Evolutionary conservation across 2,113 vertebrate species (phyloP).

Genomic region (Cairina moschata): DNA sequence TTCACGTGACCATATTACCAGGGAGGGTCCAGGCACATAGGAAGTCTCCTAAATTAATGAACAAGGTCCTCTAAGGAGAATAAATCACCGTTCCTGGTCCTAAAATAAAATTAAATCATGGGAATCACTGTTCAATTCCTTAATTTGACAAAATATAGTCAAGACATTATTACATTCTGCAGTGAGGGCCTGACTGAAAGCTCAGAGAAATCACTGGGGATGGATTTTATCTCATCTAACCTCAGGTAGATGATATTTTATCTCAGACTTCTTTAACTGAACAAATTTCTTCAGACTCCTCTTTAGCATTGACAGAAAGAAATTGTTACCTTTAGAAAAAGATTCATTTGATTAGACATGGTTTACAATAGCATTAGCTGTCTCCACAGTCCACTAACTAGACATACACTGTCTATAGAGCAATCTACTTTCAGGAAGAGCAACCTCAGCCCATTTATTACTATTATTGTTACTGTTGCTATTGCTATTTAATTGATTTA

Average conservation of each 20-base stretch:
- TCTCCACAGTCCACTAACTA: neutral
- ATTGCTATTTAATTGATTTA: too few relatives aligned
- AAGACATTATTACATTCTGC: neutral
- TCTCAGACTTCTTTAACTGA: neutral
- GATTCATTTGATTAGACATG: neutral
- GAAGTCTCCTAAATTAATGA: neutral
- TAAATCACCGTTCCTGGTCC: neutral
- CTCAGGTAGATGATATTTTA: neutral
- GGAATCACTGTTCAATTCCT: neutral
- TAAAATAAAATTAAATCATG: neutral
- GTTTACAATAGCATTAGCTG: neutral
- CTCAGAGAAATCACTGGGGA: neutral
- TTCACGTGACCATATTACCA: neutral
- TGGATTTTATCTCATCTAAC: neutral
- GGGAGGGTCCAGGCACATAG: neutral
- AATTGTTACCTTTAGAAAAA: neutral
- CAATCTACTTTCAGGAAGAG: neutral
- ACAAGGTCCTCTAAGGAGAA: neutral
- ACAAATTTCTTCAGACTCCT: neutral
- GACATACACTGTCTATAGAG: neutral
- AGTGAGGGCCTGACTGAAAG: neutral
- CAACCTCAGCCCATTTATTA: neutral
- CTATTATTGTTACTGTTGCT: neutral
- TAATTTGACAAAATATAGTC: neutral
- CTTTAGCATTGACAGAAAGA: neutral